A percentile compares a stretch with the other conserved stretches of the same genome.
These are phyloP conservation scores for Aselliscus stoliczkanus DNA, from an alignment of 2,797 vertebrate genomes.

Conservation along the genomic window DNA sequence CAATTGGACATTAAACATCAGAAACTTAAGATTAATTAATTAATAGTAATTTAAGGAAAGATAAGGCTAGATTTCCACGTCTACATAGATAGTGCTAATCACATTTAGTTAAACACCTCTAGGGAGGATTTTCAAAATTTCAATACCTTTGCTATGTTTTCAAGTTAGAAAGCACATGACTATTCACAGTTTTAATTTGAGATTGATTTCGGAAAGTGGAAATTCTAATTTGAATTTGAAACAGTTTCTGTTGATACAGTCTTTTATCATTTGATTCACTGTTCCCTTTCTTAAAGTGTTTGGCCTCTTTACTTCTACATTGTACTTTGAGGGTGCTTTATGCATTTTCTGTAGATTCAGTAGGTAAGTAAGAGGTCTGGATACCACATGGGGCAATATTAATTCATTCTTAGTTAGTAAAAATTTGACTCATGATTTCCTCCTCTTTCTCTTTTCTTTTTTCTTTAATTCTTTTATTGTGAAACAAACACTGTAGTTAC, in stretches of 20 bases:
- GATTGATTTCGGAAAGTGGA: neutral
- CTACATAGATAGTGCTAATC: neutral
- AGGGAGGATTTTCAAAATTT: neutral
- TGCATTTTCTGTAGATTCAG: neutral
- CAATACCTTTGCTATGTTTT: neutral
- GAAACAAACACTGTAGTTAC: too few species aligned
- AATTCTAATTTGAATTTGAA: conserved; percentile 28
- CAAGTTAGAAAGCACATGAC: neutral
- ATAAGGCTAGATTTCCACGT: neutral
- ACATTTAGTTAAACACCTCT: neutral
- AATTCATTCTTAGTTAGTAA: conserved; percentile 27
- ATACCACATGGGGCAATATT: neutral
- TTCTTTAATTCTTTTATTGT: too few species aligned
- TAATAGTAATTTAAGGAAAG: neutral
- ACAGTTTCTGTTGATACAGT: neutral
- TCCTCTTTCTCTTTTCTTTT: neutral
- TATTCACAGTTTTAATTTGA: neutral
- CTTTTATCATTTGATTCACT: neutral
- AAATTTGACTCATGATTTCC: neutral
- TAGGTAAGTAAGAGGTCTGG: neutral
- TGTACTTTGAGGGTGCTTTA: conserved; percentile 14
- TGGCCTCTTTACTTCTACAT: neutral
- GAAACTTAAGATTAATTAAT: neutral
- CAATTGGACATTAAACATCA: neutral
- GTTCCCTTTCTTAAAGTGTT: neutral